Evolutionary conservation across 1,140 invertebrate species (phyloP).

Genomic region (Mercenaria mercenaria): DNA sequence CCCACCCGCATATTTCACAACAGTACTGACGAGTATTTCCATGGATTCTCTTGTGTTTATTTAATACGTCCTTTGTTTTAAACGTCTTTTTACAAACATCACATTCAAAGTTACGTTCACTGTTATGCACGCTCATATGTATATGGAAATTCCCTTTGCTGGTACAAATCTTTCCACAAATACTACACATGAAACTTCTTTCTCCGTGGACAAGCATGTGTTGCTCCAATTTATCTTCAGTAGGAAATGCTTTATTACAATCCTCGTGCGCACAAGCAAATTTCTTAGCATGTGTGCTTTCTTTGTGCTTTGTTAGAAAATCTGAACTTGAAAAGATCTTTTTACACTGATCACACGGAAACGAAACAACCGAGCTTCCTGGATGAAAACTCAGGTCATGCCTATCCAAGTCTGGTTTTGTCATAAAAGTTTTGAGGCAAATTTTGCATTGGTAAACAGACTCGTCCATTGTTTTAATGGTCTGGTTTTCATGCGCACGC

Average conservation of each 20-base stretch:
- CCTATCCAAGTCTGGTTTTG: neutral
- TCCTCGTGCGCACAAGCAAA: neutral
- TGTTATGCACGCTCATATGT: neutral
- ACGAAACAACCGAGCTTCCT: neutral
- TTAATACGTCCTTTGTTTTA: slow-evolving; percentile 18
- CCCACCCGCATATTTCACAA: slow-evolving; percentile 35
- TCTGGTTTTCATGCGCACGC: neutral
- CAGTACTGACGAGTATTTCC: slow-evolving; percentile 1
- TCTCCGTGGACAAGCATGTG: neutral
- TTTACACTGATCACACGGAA: slow-evolving; percentile 34
- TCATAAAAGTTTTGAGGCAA: neutral
- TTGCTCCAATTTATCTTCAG: neutral
- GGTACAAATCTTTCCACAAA: slow-evolving; percentile 21
- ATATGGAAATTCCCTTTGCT: neutral
- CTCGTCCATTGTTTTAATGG: neutral
- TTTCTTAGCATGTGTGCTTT: neutral
- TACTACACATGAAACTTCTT: slow-evolving; percentile 36
- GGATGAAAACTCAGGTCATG: neutral
- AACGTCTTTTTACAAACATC: slow-evolving; percentile 24
- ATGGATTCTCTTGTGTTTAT: slow-evolving; percentile 32
- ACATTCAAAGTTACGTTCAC: neutral
- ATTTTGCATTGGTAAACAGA: neutral
- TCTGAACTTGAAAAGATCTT: neutral
- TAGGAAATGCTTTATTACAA: neutral
- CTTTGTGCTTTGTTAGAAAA: slow-evolving; percentile 1